Evolutionary conservation across 2,113 vertebrate genomes (phyloP).

Genomic region (Stegostoma tigrinum): DNA sequence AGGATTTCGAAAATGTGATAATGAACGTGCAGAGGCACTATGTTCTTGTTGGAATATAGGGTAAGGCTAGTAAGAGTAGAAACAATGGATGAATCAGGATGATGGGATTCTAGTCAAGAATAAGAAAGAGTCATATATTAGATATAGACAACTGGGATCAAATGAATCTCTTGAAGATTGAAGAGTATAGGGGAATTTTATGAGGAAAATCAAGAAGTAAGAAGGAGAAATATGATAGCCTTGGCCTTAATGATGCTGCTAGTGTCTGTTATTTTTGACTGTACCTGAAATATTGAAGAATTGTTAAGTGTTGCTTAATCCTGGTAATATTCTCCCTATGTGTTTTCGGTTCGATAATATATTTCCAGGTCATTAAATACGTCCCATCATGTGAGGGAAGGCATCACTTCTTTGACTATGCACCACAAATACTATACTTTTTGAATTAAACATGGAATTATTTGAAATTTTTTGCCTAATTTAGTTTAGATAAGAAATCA

Average conservation of each 20-base stretch:
- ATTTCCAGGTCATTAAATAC: not conserved
- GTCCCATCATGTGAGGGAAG: not conserved
- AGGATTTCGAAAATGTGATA: no score
- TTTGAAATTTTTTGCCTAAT: not conserved
- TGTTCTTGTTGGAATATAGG: no score
- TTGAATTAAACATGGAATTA: not conserved
- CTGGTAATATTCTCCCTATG: not conserved
- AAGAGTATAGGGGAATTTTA: no score
- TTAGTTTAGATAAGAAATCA: not conserved
- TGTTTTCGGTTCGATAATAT: not conserved
- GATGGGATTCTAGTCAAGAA: no score
- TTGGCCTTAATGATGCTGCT: not conserved
- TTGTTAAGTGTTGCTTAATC: not conserved
- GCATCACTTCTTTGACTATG: not conserved
- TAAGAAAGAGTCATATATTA: no score
- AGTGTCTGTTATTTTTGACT: not conserved
- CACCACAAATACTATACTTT: not conserved
- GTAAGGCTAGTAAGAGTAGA: no score
- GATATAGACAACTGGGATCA: no score
- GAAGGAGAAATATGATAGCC: no score
- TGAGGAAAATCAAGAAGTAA: no score
- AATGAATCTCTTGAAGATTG: no score
- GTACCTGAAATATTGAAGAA: not conserved
- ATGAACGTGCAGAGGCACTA: no score
- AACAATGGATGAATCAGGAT: no score